Conservation (phyloP, 2,113 vertebrate species). For the Phrynosoma platyrhinos region DNA sequence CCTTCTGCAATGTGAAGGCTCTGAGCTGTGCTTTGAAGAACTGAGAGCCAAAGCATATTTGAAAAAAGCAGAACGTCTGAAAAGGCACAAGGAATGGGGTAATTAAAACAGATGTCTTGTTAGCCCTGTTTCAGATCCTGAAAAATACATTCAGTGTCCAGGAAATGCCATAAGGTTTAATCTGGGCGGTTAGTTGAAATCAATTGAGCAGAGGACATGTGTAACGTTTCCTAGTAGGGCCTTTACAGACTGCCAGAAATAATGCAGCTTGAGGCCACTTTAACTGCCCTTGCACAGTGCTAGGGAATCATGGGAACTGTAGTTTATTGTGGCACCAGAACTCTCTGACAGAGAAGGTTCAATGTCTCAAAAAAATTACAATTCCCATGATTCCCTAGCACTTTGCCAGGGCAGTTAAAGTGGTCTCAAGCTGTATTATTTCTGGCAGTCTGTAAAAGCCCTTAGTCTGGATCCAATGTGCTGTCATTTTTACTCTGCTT, state of each 20-base stretch:
- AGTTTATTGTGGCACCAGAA: too few species aligned
- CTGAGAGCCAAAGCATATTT: constrained; percentile 79
- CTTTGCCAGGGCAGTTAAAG: too few species aligned
- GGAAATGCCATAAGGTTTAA: not conserved
- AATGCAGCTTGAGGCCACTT: too few species aligned
- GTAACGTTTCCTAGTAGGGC: not conserved
- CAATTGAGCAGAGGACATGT: not conserved
- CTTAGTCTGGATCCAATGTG: not conserved
- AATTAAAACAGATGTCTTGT: constrained; percentile 22
- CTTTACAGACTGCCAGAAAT: not conserved
- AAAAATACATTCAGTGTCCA: too few species aligned
- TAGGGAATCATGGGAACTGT: too few species aligned
- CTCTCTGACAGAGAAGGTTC: too few species aligned
- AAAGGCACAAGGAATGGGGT: constrained; percentile 74
- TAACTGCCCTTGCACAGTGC: too few species aligned
- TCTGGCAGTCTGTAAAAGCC: too few species aligned
- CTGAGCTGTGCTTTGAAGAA: constrained; percentile 89
- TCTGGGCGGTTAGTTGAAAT: not conserved
- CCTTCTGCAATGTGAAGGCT: constrained; percentile 77
- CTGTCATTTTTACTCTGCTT: not conserved
- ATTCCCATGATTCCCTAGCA: too few species aligned
- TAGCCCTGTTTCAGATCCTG: constrained; percentile 12
- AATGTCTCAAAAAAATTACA: too few species aligned
- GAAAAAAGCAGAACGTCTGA: constrained; percentile 66
- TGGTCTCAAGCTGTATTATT: too few species aligned